phyloP scores from a whole-genome alignment of 2,113 vertebrate genomes.

The Ictalurus furcatus region DNA sequence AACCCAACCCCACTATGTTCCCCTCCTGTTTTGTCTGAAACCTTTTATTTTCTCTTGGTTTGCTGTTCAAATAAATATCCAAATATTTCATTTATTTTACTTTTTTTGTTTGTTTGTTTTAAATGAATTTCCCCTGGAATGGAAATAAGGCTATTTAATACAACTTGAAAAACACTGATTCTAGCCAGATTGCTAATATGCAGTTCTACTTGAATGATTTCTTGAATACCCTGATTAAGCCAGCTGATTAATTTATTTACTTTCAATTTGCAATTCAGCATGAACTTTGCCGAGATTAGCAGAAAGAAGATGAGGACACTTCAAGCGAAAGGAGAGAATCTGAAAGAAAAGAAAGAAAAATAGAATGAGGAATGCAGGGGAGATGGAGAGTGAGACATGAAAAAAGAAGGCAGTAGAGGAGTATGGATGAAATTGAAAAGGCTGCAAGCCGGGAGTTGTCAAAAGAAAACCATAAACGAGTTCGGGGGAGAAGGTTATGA shows the following conservation, averaged over 20 bases:
- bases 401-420: slow-evolving; percentile 10
- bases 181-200: slow-evolving; percentile 25
- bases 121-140: slow-evolving; percentile 5
- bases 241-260: slow-evolving; percentile 46
- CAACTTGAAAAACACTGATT: slow-evolving; percentile 33
- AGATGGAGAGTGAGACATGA: background rate
- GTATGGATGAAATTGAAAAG: slow-evolving; percentile 10
- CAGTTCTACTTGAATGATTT: background rate
- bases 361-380: background rate
- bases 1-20: slow-evolving; percentile 18
- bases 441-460: background rate
- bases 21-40: slow-evolving; percentile 24
- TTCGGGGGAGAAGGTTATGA: slow-evolving; percentile 6
- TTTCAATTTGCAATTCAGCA: slow-evolving; percentile 41
- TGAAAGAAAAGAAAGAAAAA: slow-evolving; percentile 1
- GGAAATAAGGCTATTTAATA: slow-evolving; percentile 37
- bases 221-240: slow-evolving; percentile 40
- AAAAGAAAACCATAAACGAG: slow-evolving; percentile 10
- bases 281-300: slow-evolving; percentile 26
- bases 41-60: slow-evolving; percentile 38
- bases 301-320: slow-evolving; percentile 17
- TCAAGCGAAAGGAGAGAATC: background rate
- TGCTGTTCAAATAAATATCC: slow-evolving; percentile 28
- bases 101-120: background rate
- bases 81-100: slow-evolving; percentile 8